Base-by-base conservation (phyloP, 2,888 invertebrate genomes). In the Cosmopolites sordidus region DNA sequence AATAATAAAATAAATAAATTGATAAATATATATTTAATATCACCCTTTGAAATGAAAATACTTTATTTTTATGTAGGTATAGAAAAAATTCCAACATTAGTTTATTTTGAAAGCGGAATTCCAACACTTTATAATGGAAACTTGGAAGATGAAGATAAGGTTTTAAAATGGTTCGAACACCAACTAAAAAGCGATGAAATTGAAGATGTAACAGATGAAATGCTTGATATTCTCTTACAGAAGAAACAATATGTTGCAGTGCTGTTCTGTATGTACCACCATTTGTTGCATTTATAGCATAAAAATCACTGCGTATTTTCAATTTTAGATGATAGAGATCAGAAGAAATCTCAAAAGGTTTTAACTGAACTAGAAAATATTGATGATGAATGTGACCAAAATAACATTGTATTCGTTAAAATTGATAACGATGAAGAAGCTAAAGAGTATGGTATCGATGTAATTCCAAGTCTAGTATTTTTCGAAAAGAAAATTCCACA, bases 161-260 rank as follows among this genome's bases (percentile, higher is more conserved):
- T 92, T 14, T 74, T 93, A 1, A 84, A 83, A 64, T 93, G 93
- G 93, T 79, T 93, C 17, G 86, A 84, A 63, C 84, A 89, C 65
- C 93, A 93, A 71, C 81, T 84, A 39, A 89, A 88, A 64, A 86
- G 83, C 64, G 93, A 94, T 72, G 91, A 93, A 77, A 94, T 94
- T 64, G 93, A 94, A 76, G 93, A 94, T 68, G 87, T 94, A 51
- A 94, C 92, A 14, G 92, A 93, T 72, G 92, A 94, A 79, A 92
- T 94, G 92, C 78, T 94, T 59, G 92, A 92, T 70, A 80, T 91
- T 69, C 85, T 94, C 62, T 87, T 94, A 63, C 86, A 86, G 56
- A 90, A 89, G 77, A 89, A 90, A 84, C 86, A 85, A 5, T 86
- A 89, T 71, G 90, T 94, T 61, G 93, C 92, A 43, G 93, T 92